phyloP scores from a whole-genome alignment of 2,113 vertebrate species.

The Chaenogobius annularis region DNA sequence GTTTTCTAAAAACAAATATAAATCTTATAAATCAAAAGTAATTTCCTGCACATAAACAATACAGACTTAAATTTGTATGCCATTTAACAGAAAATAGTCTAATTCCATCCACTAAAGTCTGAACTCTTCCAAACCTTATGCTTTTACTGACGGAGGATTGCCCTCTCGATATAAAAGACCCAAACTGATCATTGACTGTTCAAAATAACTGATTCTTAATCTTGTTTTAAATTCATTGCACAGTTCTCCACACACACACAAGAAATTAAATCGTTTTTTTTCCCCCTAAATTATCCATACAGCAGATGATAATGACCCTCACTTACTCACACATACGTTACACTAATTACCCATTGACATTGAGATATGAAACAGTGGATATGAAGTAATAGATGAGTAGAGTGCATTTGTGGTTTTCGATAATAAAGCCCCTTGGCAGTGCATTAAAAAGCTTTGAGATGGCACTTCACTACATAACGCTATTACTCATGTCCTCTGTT shows the following conservation, averaged over 20 bases:
- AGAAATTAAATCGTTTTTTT: not conserved
- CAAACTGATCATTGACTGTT: not conserved
- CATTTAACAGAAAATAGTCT: no score
- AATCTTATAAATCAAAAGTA: no score
- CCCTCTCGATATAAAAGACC: not conserved
- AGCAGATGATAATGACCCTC: not conserved
- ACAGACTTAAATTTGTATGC: no score
- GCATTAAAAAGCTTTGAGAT: slow-evolving; percentile 5
- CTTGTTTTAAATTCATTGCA: not conserved
- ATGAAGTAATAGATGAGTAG: not conserved
- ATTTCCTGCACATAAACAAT: not conserved
- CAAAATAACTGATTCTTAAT: not conserved
- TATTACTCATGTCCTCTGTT: slow-evolving; percentile 19
- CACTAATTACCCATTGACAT: not conserved
- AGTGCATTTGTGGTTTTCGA: not conserved
- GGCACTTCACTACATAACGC: slow-evolving; percentile 3
- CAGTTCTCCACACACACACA: not conserved
- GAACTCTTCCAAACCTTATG: not conserved
- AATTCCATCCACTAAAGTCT: not conserved
- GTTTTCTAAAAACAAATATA: no score
- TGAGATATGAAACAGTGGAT: not conserved
- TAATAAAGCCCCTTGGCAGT: not conserved
- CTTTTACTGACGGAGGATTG: no score
- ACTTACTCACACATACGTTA: slow-evolving; percentile 2
- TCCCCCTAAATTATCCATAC: slow-evolving; percentile 8